These are phyloP conservation scores for Spilarctia lutea DNA, from an alignment of 2,888 invertebrate genomes.

Conservation along the genomic window DNA sequence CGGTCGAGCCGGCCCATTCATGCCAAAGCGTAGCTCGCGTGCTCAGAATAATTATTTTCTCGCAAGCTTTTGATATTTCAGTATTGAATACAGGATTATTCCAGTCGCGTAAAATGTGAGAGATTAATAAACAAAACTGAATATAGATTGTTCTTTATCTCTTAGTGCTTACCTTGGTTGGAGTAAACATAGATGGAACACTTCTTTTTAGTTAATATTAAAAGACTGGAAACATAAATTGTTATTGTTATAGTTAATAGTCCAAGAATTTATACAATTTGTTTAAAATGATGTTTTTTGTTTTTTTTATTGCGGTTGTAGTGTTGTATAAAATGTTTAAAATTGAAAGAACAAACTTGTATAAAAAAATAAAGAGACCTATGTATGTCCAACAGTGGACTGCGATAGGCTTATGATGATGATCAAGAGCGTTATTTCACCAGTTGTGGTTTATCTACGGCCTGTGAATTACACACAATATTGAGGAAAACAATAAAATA, in stretches of 20 bases:
- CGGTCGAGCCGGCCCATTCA: too few relatives aligned
- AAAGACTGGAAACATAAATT: neutral
- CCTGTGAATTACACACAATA: neutral
- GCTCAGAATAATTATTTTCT: neutral
- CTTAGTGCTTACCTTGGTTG: conserved; percentile 1
- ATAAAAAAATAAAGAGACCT: too few relatives aligned
- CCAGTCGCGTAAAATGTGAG: neutral
- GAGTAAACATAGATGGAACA: neutral
- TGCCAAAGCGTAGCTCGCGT: too few relatives aligned
- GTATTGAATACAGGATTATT: neutral
- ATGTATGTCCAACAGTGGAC: too few relatives aligned
- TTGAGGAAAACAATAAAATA: neutral
- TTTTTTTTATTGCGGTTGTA: too few relatives aligned
- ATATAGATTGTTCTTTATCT: conserved; percentile 11
- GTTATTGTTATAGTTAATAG: neutral
- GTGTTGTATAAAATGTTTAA: too few relatives aligned
- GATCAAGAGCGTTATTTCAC: too few relatives aligned
- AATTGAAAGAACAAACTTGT: neutral
- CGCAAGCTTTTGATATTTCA: neutral
- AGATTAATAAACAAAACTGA: conserved; percentile 10
- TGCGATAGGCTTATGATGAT: too few relatives aligned
- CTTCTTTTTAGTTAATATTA: neutral
- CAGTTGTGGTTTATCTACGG: too few relatives aligned
- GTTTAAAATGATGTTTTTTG: neutral
- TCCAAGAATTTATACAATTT: neutral